A percentile compares a stretch with the other conserved stretches of the same genome.
Evolutionary conservation across 1,140 invertebrate species (phyloP).

Genomic region (Drosophila lini): DNA sequence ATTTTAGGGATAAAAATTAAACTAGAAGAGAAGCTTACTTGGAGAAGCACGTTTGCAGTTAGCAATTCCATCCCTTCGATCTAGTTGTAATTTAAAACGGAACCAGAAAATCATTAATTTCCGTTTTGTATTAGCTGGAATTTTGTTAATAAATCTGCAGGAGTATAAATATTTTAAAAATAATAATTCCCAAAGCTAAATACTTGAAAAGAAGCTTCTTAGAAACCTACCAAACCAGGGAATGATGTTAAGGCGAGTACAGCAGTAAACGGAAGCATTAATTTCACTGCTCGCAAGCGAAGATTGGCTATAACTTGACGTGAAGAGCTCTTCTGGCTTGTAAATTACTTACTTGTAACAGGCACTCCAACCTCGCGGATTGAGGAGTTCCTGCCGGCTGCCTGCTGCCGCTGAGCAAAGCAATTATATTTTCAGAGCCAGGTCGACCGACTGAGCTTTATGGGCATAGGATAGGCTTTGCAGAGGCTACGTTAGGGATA

Average conservation of each 20-base stretch:
- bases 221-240: no score
- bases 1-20: no score
- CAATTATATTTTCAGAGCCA: conserved; percentile 33
- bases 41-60: no score
- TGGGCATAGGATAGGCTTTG: conserved; percentile 16
- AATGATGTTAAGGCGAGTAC: background rate
- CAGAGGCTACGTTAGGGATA: conserved; percentile 28
- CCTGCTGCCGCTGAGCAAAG: conserved; percentile 3
- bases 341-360: conserved; percentile 19
- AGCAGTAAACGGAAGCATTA: conserved; percentile 2
- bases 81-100: no score
- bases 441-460: conserved; percentile 16
- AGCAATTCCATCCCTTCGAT: no score
- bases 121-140: no score
- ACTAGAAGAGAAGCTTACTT: no score
- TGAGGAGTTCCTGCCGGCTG: conserved; percentile 9
- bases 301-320: conserved; percentile 5
- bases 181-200: no score
- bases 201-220: background rate
- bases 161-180: no score
- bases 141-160: no score
- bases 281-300: background rate
- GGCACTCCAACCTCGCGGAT: background rate
- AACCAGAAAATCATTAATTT: no score
- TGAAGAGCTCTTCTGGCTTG: conserved; percentile 9